phyloP scores from a whole-genome alignment of 2,888 invertebrate genomes.

The Smittia sp. region DNA sequence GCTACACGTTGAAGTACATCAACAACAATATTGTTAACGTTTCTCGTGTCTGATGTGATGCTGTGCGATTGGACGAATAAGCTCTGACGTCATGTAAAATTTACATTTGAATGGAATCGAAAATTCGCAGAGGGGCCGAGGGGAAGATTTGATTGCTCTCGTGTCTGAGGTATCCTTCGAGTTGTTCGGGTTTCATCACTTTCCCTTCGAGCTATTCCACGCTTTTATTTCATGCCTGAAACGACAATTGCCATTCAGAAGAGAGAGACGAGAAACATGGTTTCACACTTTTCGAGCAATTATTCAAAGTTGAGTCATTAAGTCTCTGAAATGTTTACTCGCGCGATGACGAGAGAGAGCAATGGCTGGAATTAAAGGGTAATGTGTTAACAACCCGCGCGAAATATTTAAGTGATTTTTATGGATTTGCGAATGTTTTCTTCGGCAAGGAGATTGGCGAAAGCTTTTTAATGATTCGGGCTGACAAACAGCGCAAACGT shows the following conservation, averaged over 20 bases:
- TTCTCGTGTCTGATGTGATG: neutral
- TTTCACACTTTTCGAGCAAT: conserved; percentile 28
- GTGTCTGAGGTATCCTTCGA: too few relatives aligned
- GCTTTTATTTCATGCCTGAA: too few relatives aligned
- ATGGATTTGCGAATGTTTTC: conserved; percentile 22
- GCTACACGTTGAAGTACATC: neutral
- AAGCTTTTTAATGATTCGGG: neutral
- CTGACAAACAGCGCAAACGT: neutral
- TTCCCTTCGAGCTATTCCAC: too few relatives aligned
- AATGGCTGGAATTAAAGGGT: neutral
- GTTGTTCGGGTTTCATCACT: too few relatives aligned
- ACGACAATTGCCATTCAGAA: too few relatives aligned
- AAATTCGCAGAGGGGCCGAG: neutral
- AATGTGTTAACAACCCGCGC: conserved; percentile 22
- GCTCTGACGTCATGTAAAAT: conserved; percentile 16
- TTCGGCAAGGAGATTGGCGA: neutral
- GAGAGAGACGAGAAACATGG: conserved; percentile 4
- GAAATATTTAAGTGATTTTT: conserved; percentile 30
- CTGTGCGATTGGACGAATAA: neutral
- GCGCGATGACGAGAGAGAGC: neutral
- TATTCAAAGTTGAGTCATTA: conserved; percentile 23
- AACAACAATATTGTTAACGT: neutral
- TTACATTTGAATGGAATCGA: conserved; percentile 6
- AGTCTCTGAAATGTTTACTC: neutral
- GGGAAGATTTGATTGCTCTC: too few relatives aligned